Percentiles rank a stretch among this genome's conserved stretches.
These are phyloP conservation scores for Lepidostoma basale DNA, from an alignment of 1,140 invertebrate species.

Conservation along the genomic window DNA sequence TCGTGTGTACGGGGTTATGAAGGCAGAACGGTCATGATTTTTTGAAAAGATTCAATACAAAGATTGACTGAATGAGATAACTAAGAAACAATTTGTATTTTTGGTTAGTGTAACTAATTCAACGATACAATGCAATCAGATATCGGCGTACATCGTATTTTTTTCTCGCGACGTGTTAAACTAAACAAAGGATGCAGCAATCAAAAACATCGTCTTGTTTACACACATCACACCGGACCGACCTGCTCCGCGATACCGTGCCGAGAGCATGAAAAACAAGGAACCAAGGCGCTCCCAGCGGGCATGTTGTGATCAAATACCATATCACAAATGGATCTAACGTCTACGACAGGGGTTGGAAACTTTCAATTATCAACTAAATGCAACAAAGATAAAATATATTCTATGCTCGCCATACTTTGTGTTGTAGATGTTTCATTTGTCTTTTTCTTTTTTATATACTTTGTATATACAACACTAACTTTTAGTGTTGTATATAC, in stretches of 20 bases:
- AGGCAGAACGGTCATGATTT: too few relatives aligned
- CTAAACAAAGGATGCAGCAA: constrained; percentile 20
- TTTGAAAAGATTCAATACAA: too few relatives aligned
- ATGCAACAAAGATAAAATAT: neutral
- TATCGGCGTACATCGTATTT: neutral
- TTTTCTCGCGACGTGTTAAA: neutral
- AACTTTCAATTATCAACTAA: too few relatives aligned
- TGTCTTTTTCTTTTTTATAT: too few relatives aligned
- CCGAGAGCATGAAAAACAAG: constrained; percentile 17
- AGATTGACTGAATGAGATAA: too few relatives aligned
- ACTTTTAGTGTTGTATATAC: too few relatives aligned
- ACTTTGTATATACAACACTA: too few relatives aligned
- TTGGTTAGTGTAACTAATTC: constrained; percentile 21
- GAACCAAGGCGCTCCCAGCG: constrained; percentile 8
- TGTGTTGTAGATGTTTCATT: too few relatives aligned
- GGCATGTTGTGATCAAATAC: constrained; percentile 8
- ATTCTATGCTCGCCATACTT: too few relatives aligned
- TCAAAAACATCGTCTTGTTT: constrained; percentile 12
- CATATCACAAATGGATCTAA: constrained; percentile 30
- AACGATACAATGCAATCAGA: constrained; percentile 20
- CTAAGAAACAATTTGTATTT: constrained; percentile 17
- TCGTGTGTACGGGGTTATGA: too few relatives aligned
- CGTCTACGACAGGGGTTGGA: neutral
- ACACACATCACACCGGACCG: constrained; percentile 13
- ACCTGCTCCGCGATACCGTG: neutral